Evolutionary conservation across 1,140 invertebrate species (phyloP).

Genomic region (Calephelis nemesis): DNA sequence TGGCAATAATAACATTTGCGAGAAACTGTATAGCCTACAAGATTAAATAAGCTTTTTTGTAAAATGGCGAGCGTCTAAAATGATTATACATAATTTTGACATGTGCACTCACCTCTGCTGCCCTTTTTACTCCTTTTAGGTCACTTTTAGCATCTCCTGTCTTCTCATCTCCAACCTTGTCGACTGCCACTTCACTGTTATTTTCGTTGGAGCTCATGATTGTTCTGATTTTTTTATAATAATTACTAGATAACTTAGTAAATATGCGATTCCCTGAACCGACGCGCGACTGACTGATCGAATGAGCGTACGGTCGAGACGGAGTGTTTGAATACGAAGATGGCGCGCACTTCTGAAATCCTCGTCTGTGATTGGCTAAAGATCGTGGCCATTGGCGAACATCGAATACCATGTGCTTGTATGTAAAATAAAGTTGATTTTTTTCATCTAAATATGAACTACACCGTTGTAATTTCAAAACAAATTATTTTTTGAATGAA

Average conservation of each 20-base stretch:
- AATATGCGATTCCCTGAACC: constrained; percentile 77
- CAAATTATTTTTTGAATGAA: background rate
- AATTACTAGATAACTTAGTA: constrained; percentile 72
- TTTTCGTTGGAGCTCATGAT: constrained; percentile 92
- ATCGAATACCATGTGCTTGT: constrained; percentile 54
- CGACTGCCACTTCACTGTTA: constrained; percentile 89
- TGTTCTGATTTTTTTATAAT: constrained; percentile 77
- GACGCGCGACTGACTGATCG: constrained; percentile 82
- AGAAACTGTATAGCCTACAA: constrained; percentile 42
- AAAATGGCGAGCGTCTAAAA: constrained; percentile 78
- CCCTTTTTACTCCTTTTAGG: constrained; percentile 91
- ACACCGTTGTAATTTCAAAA: background rate
- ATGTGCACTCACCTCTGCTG: constrained; percentile 89
- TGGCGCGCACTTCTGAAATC: constrained; percentile 86
- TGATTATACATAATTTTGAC: constrained; percentile 69
- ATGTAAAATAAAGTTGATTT: background rate
- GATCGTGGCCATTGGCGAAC: constrained; percentile 55
- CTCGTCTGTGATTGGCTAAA: constrained; percentile 80
- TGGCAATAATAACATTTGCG: constrained; percentile 31
- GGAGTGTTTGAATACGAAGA: constrained; percentile 89
- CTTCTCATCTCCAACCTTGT: constrained; percentile 90
- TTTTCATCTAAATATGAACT: background rate
- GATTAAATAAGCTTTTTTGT: constrained; percentile 56
- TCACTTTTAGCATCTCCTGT: constrained; percentile 86
- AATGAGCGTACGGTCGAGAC: constrained; percentile 59